A percentile compares a stretch with the other conserved stretches of the same genome.
Conservation (phyloP, 2,113 vertebrate species). For the Bubalus kerabau region DNA sequence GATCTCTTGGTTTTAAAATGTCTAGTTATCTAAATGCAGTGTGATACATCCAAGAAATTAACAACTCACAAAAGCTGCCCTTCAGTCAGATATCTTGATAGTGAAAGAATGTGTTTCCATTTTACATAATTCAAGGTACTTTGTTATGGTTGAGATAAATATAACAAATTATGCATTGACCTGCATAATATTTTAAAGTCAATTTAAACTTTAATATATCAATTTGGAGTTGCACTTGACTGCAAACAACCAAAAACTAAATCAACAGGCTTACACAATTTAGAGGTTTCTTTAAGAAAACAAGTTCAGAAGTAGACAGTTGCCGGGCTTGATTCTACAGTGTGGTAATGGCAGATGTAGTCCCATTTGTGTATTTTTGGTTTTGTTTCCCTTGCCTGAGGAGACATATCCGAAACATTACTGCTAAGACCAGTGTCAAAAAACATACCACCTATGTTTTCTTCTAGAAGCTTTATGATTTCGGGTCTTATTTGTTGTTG, state of each 20-base stretch:
- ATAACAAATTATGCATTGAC: not conserved
- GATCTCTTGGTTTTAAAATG: not conserved
- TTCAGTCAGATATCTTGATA: not conserved
- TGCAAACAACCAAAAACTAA: not conserved
- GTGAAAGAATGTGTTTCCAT: not conserved
- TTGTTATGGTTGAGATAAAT: not conserved
- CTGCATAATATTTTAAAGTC: not conserved
- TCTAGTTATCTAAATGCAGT: not conserved
- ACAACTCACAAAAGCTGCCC: not conserved
- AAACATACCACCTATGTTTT: not conserved
- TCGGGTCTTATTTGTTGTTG: not conserved
- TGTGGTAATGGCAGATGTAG: not conserved
- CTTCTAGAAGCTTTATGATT: not conserved
- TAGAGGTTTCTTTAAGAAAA: not conserved
- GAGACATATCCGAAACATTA: not conserved
- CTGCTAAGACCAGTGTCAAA: not conserved
- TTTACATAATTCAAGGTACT: not conserved
- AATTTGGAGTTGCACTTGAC: not conserved
- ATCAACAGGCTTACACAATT: not conserved
- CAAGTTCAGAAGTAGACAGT: not conserved
- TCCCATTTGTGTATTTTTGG: not conserved
- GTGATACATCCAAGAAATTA: not conserved
- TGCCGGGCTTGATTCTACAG: not conserved
- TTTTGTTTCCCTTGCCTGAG: not conserved
- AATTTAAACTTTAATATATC: not conserved